Base-by-base conservation (phyloP, 2,888 invertebrate genomes). In the Tuberolachnus salignus region DNA sequence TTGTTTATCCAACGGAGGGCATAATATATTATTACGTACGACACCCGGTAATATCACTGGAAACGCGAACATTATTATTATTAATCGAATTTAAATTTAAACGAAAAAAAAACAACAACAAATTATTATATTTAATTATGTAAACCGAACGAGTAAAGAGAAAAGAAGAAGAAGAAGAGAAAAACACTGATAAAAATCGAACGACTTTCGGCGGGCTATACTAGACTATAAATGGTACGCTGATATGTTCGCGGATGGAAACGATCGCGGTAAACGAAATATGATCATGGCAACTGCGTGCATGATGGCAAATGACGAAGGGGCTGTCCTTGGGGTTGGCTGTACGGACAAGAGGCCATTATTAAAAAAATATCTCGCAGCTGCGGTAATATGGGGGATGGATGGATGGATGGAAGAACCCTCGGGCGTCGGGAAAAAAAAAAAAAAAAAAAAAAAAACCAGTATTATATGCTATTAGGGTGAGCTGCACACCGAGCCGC, bases 311-410 rank as follows among this genome's bases (percentile, higher is more conserved):
- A 51, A 57, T 34, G 34, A 34, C 34, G 78, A 78, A 59, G 44
- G 78, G 78, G 78, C 51, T 16, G 78, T 69, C 69, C 78, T 69
- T 51, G 49, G 67, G 78, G 78, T 49, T 78, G 78, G 75, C 26
- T 55, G 34, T 10, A 49, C 21, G 51, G 75, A 57, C 26, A 6
- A 59, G 78, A 59, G 51, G 78, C 78, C 78, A 78, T 78, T 78
- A 34, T 34, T 34, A 34, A 78, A 69, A 69, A 75, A 69, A 78
- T 69, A 26, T 51, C 69, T 69, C 34, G 78, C 78, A 78, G 78
- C 78, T 78, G 78, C 57, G 44, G 53, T 8, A 19, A 6, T n/a
- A n/a, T 14, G 8, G 44, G 44, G 8, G 44, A 10, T 49, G 55
- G 66, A 46, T 59, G 78, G 78, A n/a, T n/a, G 78, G 67, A 69